Percentiles rank a stretch among this genome's conserved stretches.
Conservation (phyloP, 2,113 vertebrate species). For the Sterna hirundo region DNA sequence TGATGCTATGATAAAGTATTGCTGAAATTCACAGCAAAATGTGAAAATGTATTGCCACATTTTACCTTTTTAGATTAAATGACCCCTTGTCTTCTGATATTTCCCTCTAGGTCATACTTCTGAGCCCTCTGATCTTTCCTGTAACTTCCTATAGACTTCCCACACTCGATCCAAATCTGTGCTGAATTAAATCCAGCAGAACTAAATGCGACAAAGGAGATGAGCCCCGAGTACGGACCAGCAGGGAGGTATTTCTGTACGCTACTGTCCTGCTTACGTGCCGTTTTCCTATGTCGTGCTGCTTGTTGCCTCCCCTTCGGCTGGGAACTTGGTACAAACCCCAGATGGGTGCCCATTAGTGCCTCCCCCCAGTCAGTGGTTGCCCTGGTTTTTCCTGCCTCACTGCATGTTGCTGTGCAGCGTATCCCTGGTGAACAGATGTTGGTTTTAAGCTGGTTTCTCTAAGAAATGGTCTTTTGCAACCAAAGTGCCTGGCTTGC, state of each 20-base stretch:
- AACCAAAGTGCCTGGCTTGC: background rate
- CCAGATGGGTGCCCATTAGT: accelerated
- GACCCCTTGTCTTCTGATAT: background rate
- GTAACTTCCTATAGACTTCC: background rate
- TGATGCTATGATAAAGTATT: background rate
- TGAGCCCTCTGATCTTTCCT: background rate
- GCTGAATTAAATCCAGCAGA: accelerated
- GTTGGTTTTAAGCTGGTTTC: background rate
- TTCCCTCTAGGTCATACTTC: background rate
- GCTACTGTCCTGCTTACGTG: accelerated
- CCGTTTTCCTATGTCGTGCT: accelerated
- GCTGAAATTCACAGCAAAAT: background rate
- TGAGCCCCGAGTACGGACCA: background rate
- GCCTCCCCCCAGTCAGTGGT: too few relatives aligned
- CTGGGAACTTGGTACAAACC: background rate
- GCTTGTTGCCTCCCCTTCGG: background rate
- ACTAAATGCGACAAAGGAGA: background rate
- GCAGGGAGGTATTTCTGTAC: background rate
- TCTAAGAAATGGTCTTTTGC: background rate
- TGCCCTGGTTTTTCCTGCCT: background rate
- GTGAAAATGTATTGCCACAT: accelerated
- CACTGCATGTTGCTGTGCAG: background rate
- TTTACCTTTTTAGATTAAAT: background rate
- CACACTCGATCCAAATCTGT: background rate
- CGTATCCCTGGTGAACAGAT: background rate